Base-by-base conservation (phyloP, 1,140 invertebrate genomes). In the Scaptodrosophila lebanonensis region DNA sequence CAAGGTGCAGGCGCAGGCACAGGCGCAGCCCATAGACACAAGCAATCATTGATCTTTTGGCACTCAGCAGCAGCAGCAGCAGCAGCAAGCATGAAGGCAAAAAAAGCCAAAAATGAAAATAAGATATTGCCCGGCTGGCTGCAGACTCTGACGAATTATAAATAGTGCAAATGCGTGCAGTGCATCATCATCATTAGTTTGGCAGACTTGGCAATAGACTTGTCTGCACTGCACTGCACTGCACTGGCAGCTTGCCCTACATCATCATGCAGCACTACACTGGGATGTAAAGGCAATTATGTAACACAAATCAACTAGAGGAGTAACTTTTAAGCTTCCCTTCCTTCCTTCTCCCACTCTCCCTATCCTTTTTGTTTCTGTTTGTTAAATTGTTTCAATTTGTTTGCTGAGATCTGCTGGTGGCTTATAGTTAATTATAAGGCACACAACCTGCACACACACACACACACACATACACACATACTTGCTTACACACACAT, bases 1-100 rank as follows among this genome's bases (percentile, higher is more conserved):
- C 75, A 82, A 79, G 73, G n/a, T 13, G 25, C 9, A 20, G 7
- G 50, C 13, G 0, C 22, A 60, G 43, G 15, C 20, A 20, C 18
- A 18, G 27, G 49, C 38, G 25, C 38, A 44, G 29, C 51, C 51
- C 42, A n/a, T n/a, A n/a, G n/a, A n/a, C 50, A 68, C 69, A 68
- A 79, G 82, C 75, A 65, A 75, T 70, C 75, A 82, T 82, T 82
- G 75, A 82, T 82, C 75, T 82, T 82, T 82, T 82, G 75, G 75
- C 75, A 82, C 75, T 82, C 63, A 76, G 48, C 54, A 52, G 54
- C 45, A 47, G 59, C 18, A n/a, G n/a, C n/a, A n/a, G n/a, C n/a
- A n/a, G n/a, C n/a, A n/a, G n/a, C n/a, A n/a, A n/a, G n/a, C n/a
- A n/a, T n/a, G n/a, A n/a, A n/a, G n/a, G n/a, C n/a, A n/a, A n/a